A percentile compares a stretch with the other conserved stretches of the same genome.
Conservation (phyloP, 2,113 vertebrate genomes). For the Elachura formosa region DNA sequence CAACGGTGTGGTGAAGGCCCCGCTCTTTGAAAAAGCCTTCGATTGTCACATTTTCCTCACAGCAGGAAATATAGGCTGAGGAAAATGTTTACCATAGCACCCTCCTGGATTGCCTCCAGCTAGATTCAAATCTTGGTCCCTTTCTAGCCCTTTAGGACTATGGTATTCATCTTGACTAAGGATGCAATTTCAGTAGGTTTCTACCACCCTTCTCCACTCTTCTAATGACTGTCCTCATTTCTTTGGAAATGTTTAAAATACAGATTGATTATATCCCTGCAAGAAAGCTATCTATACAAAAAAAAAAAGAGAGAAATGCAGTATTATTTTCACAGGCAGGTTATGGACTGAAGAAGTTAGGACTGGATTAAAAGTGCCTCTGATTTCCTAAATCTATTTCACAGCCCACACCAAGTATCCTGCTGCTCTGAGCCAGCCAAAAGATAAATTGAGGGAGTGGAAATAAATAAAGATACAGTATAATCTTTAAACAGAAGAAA, state of each 20-base stretch:
- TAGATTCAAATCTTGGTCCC: background rate
- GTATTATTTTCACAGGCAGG: background rate
- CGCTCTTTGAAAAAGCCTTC: background rate
- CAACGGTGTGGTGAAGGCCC: background rate
- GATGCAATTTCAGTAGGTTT: background rate
- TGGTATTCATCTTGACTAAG: background rate
- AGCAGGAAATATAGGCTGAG: background rate
- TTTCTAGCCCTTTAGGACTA: background rate
- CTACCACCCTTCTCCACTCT: background rate
- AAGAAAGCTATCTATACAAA: background rate
- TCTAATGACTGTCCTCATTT: background rate
- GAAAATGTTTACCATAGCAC: background rate
- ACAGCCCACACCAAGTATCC: background rate
- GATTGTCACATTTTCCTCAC: background rate
- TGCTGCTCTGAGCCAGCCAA: background rate
- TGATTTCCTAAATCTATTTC: background rate
- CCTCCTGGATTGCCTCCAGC: background rate
- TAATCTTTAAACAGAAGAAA: background rate
- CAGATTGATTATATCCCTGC: background rate
- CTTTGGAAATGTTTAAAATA: background rate
- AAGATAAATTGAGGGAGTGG: background rate
- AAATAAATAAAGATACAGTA: background rate
- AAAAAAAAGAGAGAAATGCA: background rate
- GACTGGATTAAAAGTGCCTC: background rate
- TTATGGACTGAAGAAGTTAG: background rate